phyloP scores from a whole-genome alignment of 92 coral and sea anemone species.

The Epizoanthus rinbou region DNA sequence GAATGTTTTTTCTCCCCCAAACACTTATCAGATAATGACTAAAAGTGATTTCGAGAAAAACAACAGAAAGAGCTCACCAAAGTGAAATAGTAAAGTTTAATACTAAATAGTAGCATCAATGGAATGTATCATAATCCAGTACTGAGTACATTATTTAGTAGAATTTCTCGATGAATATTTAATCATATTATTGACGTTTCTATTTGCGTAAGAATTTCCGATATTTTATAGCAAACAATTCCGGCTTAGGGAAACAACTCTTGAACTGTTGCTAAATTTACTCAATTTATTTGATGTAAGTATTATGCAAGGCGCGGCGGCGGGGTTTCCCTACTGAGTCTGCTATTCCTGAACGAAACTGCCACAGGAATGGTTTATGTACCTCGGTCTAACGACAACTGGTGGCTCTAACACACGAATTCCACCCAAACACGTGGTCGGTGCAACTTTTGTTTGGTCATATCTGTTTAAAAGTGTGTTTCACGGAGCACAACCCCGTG shows the following conservation, averaged over 20 bases:
- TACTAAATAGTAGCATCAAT: neutral
- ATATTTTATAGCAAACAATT: slow-evolving; percentile 3
- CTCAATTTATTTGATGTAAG: no score
- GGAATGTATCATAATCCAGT: neutral
- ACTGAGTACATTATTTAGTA: neutral
- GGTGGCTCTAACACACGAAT: no score
- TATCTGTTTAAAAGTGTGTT: no score
- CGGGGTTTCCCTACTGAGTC: no score
- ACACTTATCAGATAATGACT: neutral
- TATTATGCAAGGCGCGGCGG: no score
- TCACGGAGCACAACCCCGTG: no score
- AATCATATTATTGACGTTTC: slow-evolving; percentile 18
- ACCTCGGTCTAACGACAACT: no score
- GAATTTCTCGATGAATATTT: neutral
- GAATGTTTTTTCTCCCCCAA: neutral
- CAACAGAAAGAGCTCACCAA: neutral
- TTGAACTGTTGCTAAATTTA: neutral
- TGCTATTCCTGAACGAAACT: no score
- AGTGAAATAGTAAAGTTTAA: neutral
- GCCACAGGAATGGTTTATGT: no score
- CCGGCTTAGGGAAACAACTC: slow-evolving; percentile 22
- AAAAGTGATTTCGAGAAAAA: no score
- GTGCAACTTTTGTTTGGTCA: no score
- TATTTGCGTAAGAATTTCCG: slow-evolving; percentile 1
- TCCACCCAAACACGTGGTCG: no score